phyloP scores from a whole-genome alignment of 37 sponge, comb jelly and placozoan species.

The Geodia barretti region DNA sequence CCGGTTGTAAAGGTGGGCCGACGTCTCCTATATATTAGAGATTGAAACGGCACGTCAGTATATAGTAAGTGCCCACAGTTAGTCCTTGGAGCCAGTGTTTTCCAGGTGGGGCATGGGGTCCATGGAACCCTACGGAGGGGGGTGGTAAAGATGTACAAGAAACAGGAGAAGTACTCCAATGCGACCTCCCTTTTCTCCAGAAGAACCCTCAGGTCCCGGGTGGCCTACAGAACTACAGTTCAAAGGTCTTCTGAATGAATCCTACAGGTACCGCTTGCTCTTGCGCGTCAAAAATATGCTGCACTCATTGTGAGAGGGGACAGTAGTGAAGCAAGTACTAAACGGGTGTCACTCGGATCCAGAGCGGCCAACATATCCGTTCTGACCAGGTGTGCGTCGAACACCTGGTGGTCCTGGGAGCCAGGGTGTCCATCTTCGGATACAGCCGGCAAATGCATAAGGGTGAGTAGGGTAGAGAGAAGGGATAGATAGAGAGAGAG shows the following conservation, averaged over 20 bases:
- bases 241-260: neutral
- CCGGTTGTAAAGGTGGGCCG: constrained; percentile 48
- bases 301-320: neutral
- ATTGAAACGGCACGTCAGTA: neutral
- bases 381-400: constrained; percentile 56
- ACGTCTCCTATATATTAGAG: constrained; percentile 7
- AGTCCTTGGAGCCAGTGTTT: constrained; percentile 45
- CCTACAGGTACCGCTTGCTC: no score
- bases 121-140: constrained; percentile 34
- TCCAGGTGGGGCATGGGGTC: constrained; percentile 62
- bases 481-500: neutral
- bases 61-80: constrained; percentile 5
- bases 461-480: neutral
- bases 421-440: constrained; percentile 50
- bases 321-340: neutral
- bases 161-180: constrained; percentile 20
- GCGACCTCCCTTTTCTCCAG: constrained; percentile 57
- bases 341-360: constrained; percentile 11
- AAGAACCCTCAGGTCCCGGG: constrained; percentile 50
- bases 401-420: constrained; percentile 59
- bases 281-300: neutral
- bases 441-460: neutral
- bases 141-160: neutral
- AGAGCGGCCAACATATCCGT: constrained; percentile 63
- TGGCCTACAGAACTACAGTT: constrained; percentile 33